Base-by-base conservation (phyloP, 2,113 vertebrate species). In the Lophura nycthemera region DNA sequence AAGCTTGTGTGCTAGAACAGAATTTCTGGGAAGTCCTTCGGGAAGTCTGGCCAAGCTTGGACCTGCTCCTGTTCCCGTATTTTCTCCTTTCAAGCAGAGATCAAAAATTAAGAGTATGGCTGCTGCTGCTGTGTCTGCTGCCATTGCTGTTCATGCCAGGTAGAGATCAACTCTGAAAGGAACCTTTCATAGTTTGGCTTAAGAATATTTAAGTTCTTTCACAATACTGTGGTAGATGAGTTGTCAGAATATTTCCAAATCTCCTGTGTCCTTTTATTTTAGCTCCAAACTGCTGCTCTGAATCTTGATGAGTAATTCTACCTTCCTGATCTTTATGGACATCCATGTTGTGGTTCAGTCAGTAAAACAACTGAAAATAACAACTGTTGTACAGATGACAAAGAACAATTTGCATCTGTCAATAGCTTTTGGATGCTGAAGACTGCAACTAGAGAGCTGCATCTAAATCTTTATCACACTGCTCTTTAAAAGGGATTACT, bases 81-180 rank as follows among this genome's bases (percentile, higher is more conserved):
- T 79, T 88, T 93, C 97, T 97, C 66, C 96, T 96, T 83, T 95
- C 30, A 93, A 87, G 89, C 95, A 96, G 69, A 96, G 93, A 81
- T 94, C 96, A 66, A 93, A 93, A 61, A 91, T 94, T 60, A 96
- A 93, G 86, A 96, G 85, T 45, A 86, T 88, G 7, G 97, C 98
- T 32, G 97, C 97, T 40, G 97, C 98, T 38, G 88, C 97, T 0
- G 95, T 98, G 47, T 92, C 97, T 94, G 94, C 97, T 84, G 96
- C 92, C 29, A 14, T 94, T 67, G 95, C 97, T 92, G 59, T 97
- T 47, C 98, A 89, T 65, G 97, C 97, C 91, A 98, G 98, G 98
- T 98, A 98, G 97, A 97, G 18, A 40, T 80, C 65, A 27, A 1
- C 48, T 89, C 60, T 73, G 16, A 69, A 75, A 52, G 8, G 40